A percentile compares a stretch with the other conserved stretches of the same genome.
phyloP scores from a whole-genome alignment of 2,888 invertebrate species.

The Teleiodes luculella region DNA sequence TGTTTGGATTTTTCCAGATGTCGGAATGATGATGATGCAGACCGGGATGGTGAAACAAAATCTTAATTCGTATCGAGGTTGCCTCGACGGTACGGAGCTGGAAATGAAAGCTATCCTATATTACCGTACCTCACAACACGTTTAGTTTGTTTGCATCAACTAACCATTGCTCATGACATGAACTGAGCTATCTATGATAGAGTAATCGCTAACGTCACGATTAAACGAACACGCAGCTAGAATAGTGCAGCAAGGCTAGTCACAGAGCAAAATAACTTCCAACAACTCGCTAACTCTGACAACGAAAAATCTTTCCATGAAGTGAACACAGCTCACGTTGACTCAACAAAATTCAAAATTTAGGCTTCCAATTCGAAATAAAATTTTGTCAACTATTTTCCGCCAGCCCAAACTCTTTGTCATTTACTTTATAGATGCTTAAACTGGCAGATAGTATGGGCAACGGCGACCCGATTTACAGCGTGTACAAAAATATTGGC shows the following conservation, averaged over 20 bases:
- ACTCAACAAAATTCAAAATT: slow-evolving; percentile 32
- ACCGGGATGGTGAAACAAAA: slow-evolving; percentile 96
- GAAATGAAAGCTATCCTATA: slow-evolving; percentile 60
- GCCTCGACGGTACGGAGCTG: slow-evolving; percentile 88
- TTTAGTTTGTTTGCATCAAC: slow-evolving; percentile 75
- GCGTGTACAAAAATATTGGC: slow-evolving; percentile 21
- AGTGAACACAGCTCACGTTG: slow-evolving; percentile 38
- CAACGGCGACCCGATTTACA: slow-evolving; percentile 12
- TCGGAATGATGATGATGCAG: slow-evolving; percentile 98
- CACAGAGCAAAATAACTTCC: slow-evolving; percentile 52
- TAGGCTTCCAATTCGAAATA: slow-evolving; percentile 15
- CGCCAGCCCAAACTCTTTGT: slow-evolving; percentile 16
- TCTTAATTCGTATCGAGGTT: slow-evolving; percentile 86
- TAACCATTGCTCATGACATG: slow-evolving; percentile 70
- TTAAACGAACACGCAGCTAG: slow-evolving; percentile 70
- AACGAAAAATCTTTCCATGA: slow-evolving; percentile 31
- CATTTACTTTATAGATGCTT: background rate
- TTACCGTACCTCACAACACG: slow-evolving; percentile 70
- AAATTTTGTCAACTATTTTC: background rate
- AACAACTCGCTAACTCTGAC: slow-evolving; percentile 41
- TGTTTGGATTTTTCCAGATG: slow-evolving; percentile 91
- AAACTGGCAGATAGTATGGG: slow-evolving; percentile 20
- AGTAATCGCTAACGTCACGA: slow-evolving; percentile 70
- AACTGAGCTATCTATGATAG: slow-evolving; percentile 54
- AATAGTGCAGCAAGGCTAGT: slow-evolving; percentile 66